Evolutionary conservation across 2,797 vertebrate genomes (phyloP).

Genomic region (Champsocephalus gunnari): DNA sequence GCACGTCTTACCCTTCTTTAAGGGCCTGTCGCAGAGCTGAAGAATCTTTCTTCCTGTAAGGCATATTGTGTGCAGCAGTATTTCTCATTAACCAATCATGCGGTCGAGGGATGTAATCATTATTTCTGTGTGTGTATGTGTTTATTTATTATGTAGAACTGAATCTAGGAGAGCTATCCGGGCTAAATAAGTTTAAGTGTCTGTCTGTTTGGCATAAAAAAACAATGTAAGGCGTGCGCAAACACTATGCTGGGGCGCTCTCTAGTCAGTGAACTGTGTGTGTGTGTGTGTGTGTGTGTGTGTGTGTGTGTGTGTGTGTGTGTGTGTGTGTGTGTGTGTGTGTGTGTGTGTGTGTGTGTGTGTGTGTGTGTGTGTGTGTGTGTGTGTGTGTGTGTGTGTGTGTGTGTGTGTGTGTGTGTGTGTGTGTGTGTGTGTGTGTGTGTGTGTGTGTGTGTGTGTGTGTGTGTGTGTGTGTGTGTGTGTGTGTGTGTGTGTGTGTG

Average conservation of each 20-base stretch:
- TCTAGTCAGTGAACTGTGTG: slow-evolving; percentile 12
- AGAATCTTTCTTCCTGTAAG: slow-evolving; percentile 67
- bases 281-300: slow-evolving; percentile 5
- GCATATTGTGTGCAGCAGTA: slow-evolving; percentile 69
- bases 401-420: slow-evolving; percentile 5
- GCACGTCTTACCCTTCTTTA: slow-evolving; percentile 77
- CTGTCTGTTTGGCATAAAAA: slow-evolving; percentile 2
- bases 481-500: slow-evolving; percentile 11
- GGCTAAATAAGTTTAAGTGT: neutral
- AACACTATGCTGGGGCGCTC: slow-evolving; percentile 15
- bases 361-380: slow-evolving; percentile 5
- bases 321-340: slow-evolving; percentile 5
- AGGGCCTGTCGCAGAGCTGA: slow-evolving; percentile 67
- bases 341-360: slow-evolving; percentile 5
- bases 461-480: slow-evolving; percentile 5
- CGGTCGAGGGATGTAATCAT: slow-evolving; percentile 13
- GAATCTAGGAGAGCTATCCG: neutral
- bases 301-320: slow-evolving; percentile 5
- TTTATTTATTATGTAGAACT: neutral
- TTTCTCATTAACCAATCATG: slow-evolving; percentile 35
- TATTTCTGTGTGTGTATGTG: slow-evolving; percentile 8
- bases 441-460: too few species aligned
- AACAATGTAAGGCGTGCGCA: slow-evolving; percentile 11
- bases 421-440: slow-evolving; percentile 5
- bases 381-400: slow-evolving; percentile 5